These are phyloP conservation scores for Merops nubicus DNA, from an alignment of 2,113 vertebrate genomes.

Conservation along the genomic window DNA sequence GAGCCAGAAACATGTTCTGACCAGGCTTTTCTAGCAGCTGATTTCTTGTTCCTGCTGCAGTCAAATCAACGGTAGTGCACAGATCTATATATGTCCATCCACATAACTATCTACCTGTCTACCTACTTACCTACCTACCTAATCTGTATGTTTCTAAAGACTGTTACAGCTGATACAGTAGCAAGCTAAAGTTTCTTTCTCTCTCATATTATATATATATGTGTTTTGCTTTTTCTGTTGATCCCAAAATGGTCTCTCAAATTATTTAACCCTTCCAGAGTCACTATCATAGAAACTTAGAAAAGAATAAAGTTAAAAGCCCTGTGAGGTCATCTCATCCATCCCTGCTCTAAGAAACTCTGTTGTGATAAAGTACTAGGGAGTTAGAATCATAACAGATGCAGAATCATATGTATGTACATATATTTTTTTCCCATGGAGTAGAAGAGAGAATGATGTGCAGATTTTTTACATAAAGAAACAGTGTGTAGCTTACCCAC, in stretches of 20 bases:
- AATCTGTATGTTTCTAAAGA: not conserved
- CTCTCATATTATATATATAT: not conserved
- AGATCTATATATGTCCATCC: not conserved
- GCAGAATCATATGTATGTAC: constrained; percentile 16
- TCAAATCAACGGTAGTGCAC: not conserved
- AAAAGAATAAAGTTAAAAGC: not conserved
- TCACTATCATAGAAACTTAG: not conserved
- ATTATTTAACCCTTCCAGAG: not conserved
- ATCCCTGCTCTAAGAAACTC: not conserved
- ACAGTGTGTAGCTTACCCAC: constrained; percentile 62
- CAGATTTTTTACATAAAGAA: constrained; percentile 77
- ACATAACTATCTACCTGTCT: not conserved
- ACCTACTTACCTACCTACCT: not conserved
- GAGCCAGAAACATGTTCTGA: not conserved
- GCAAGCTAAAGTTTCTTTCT: not conserved
- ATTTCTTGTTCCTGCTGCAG: not conserved
- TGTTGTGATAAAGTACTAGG: not conserved
- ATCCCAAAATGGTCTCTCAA: not conserved
- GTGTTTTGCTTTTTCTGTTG: not conserved
- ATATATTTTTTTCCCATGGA: constrained; percentile 58
- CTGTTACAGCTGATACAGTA: not conserved
- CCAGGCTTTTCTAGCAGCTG: not conserved
- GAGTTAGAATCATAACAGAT: constrained; percentile 51
- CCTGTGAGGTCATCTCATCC: not conserved
- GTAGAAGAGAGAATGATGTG: constrained; percentile 29